Conservation (phyloP, 2,888 invertebrate species). For the Acleris sparsana region DNA sequence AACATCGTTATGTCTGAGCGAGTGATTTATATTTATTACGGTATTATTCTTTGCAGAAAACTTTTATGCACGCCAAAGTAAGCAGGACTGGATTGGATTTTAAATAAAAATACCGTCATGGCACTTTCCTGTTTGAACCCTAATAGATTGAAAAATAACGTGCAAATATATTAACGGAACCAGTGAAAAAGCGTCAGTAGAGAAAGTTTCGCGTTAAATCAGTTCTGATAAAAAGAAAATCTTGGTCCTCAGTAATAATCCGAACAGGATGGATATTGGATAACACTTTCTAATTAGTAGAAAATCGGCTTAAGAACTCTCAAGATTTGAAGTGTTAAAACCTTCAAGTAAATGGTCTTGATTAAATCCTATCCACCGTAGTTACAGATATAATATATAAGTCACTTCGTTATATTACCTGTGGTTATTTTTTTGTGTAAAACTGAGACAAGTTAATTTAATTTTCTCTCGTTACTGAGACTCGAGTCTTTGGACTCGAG, state of each 20-base stretch:
- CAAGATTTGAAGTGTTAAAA: too few species aligned
- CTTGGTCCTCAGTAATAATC: background rate
- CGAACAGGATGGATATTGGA: constrained; percentile 3
- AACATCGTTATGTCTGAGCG: constrained; percentile 19
- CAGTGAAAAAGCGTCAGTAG: background rate
- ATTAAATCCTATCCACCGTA: too few species aligned
- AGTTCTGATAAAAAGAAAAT: background rate
- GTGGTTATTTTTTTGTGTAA: constrained; percentile 4
- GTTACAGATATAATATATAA: too few species aligned
- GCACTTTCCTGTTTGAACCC: constrained; percentile 2
- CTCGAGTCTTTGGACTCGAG: constrained; percentile 9
- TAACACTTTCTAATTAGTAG: constrained; percentile 7
- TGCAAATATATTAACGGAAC: background rate
- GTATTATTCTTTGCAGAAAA: constrained; percentile 21
- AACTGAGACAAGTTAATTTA: constrained; percentile 17
- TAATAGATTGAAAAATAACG: background rate
- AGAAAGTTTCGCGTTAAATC: background rate
- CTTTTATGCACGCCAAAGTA: constrained; percentile 22
- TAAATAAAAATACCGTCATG: constrained; percentile 10
- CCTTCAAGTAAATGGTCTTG: too few species aligned
- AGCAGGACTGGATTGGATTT: constrained; percentile 5
- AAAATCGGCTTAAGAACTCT: constrained; percentile 2
- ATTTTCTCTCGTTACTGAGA: constrained; percentile 10
- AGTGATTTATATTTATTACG: constrained; percentile 21
- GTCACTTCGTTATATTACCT: background rate